Evolutionary conservation across 64 coral and sea anemone genomes (phyloP).

Genomic region (Dendrophyllia cribrosa): DNA sequence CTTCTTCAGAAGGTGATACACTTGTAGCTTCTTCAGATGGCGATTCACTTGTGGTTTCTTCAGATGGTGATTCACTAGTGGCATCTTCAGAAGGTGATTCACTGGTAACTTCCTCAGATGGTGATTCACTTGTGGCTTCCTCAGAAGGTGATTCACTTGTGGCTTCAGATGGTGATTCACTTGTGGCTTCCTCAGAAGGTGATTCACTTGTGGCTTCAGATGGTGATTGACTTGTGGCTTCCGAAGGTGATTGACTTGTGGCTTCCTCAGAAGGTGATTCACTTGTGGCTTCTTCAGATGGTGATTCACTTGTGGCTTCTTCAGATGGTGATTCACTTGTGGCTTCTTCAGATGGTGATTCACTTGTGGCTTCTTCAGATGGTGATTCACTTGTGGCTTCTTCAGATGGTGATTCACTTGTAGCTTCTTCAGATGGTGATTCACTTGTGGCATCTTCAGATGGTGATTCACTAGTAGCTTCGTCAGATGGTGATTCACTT

Average conservation of each 20-base stretch:
- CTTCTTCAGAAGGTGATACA: neutral
- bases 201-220: neutral
- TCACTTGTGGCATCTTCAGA: neutral
- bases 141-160: neutral
- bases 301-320: neutral
- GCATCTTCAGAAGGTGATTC: neutral
- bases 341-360: neutral
- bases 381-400: neutral
- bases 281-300: neutral
- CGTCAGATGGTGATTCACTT: neutral
- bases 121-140: neutral
- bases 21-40: neutral
- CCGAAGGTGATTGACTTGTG: neutral
- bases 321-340: neutral
- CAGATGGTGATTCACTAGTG: neutral
- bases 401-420: neutral
- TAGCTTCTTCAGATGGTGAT: neutral
- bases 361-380: neutral
- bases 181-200: neutral
- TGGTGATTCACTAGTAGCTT: neutral
- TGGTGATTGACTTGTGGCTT: neutral
- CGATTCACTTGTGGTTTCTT: neutral
- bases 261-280: neutral
- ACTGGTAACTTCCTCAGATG: neutral
- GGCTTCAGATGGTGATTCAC: neutral